Conservation (phyloP, 92 coral and sea anemone genomes). For the Umimayanthus kanabou region DNA sequence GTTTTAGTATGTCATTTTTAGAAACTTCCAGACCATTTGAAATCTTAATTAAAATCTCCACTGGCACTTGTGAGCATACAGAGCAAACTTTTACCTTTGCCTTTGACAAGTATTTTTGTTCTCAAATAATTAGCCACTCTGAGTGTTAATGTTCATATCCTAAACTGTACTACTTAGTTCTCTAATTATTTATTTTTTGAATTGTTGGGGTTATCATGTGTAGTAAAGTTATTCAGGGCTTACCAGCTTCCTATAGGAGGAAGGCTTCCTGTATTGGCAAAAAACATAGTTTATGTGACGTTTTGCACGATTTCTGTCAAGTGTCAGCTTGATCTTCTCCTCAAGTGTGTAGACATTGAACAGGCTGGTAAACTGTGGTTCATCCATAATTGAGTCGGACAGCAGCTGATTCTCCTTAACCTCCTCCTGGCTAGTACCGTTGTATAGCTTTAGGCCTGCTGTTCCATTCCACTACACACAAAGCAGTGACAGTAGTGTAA, state of each 20-base stretch:
- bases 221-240: not conserved
- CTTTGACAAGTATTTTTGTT: not conserved
- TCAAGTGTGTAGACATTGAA: constrained; percentile 11
- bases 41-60: not conserved
- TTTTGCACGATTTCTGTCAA: constrained; percentile 18
- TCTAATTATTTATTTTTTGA: constrained; percentile 6
- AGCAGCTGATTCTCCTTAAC: constrained; percentile 16
- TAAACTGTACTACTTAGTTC: constrained; percentile 1
- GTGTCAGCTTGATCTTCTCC: constrained; percentile 18
- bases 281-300: not conserved
- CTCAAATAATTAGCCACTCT: constrained; percentile 6
- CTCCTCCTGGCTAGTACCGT: constrained; percentile 26
- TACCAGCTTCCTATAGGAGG: constrained; percentile 20
- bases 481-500: constrained; percentile 17
- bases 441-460: constrained; percentile 24
- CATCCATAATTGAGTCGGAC: constrained; percentile 20
- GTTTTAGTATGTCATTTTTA: not conserved
- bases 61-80: not conserved
- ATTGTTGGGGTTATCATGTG: constrained; percentile 8
- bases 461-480: constrained; percentile 25
- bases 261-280: not conserved
- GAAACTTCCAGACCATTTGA: not conserved
- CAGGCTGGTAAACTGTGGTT: constrained; percentile 15
- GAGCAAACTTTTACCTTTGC: too few relatives aligned
- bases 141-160: constrained; percentile 10